Evolutionary conservation across 92 coral and sea anemone genomes (phyloP), one percentile per base, ranked within the genome.

Genomic region (Paramuricea clavata): DNA sequence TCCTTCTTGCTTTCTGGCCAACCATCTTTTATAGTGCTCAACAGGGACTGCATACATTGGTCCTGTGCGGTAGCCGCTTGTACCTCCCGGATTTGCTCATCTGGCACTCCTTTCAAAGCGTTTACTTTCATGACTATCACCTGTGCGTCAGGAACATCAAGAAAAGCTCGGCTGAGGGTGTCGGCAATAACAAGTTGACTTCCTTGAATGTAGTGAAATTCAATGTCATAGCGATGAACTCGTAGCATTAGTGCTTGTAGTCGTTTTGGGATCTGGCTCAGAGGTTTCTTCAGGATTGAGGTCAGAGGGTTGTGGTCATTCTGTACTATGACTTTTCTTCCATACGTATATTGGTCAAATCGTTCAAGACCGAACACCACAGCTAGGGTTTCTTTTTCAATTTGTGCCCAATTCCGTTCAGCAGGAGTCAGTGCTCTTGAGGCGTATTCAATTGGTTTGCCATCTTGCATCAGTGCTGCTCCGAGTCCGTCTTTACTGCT

Each of bases 401-500:
- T 89, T 25, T 88, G 90, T 28, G 84, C 94, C 11, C 88, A 87
- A 39, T 85, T 79, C 33, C 81, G 49, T 68, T 91, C 91, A 2
- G 89, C 59, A 22, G 81, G 78, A 13, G 87, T 83, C 16, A 91
- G 80, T 32, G 94, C 80, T 35, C 91, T 36, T 28, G 89, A 69
- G 15, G 89, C 85, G 43, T 83, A 92, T 73, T 88, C 90, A 34
- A 88, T 50, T 7, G 94, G 94, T 12, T 80, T 42, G 17, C 90
- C 90, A 84, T 84, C 85, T 80, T 88, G 92, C n/a, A 84, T 65
- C 27, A 84, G 85, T 23, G 49, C 87, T 39, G 90, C 88, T 3
- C 91, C 90, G 11, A 91, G 68, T 25, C 89, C 94, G 77, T 77
- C 52, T 65, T 91, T 77, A 83, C 89, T 91, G 73, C 94, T 91